Evolutionary conservation across 2,113 vertebrate genomes (phyloP), one percentile per base, ranked within the genome.

Genomic region (Calyptomena viridis): DNA sequence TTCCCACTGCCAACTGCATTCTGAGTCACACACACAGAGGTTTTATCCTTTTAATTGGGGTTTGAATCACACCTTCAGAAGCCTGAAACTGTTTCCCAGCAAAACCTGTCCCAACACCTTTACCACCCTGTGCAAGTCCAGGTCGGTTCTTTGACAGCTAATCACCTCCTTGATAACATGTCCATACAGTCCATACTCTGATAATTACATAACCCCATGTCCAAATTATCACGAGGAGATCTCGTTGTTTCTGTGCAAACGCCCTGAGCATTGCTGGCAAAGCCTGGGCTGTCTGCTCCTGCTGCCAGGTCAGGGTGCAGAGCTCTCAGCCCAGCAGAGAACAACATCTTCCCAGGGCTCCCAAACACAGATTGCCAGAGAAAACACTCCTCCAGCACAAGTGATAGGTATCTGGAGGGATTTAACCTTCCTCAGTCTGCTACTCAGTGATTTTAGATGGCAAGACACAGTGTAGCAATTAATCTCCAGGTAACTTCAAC

Each of bases 391-490:
- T 28, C 6, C 25, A 49, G 42, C 62, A 58, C 22, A 39, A 31
- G 5, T 4, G 2, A 7, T 9, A n/a, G 46, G 1, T 24, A 33
- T 7, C 15, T 1, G 8, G 17, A 25, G 8, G 10, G 10, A 3
- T 47, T 84, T 33, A 46, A 40, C 21, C 31, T 84, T 56, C 37
- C 40, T 39, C 27, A 74, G 5, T 11, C 42, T 79, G 22, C 50
- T 81, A 2, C 50, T 56, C 10, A 9, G 4, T 47, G 44, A 49
- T 40, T 64, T 77, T 39, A 50, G 22, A 14, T 3, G 39, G 47
- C 28, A 50, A 59, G 63, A 31, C 21, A 25, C 12, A 31, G 24
- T 2, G 28, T 22, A 8, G 35, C 28, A 46, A 22, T 46, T 40
- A 8, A 88, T 73, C 6, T 68, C 33, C 14, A 28, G 25, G 49